Evolutionary conservation across 1,140 invertebrate species (phyloP).

Genomic region (Matsumurasca onukii): DNA sequence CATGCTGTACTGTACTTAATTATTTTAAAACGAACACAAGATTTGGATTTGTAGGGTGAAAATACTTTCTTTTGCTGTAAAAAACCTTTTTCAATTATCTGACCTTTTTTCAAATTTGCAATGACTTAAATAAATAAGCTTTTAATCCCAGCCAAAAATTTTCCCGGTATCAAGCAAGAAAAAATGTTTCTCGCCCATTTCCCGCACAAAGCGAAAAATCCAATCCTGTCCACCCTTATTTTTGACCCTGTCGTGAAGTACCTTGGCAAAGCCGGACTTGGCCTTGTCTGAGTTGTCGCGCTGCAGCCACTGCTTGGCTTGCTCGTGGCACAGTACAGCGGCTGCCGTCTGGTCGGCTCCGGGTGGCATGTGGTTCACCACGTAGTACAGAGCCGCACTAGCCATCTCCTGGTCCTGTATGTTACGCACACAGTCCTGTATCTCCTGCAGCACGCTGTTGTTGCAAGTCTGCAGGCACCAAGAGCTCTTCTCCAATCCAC

Average conservation of each 20-base stretch:
- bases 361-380: constrained; percentile 46
- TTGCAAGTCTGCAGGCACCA: constrained; percentile 46
- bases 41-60: too few species aligned
- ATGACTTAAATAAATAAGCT: too few species aligned
- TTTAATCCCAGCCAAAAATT: too few species aligned
- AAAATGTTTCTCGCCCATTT: too few species aligned
- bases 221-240: too few species aligned
- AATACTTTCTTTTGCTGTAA: too few species aligned
- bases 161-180: too few species aligned
- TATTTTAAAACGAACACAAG: too few species aligned
- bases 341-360: constrained; percentile 51
- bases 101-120: too few species aligned
- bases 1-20: not conserved
- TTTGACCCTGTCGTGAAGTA: too few species aligned
- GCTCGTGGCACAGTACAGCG: constrained; percentile 48
- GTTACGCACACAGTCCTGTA: constrained; percentile 47
- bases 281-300: constrained; percentile 37
- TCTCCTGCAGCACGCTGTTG: constrained; percentile 45
- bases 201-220: too few species aligned
- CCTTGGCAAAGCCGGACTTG: constrained; percentile 36
- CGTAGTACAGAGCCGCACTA: constrained; percentile 48
- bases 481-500: constrained; percentile 22
- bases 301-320: constrained; percentile 38
- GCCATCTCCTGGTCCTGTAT: constrained; percentile 46
- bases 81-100: too few species aligned